Evolutionary conservation across 2,888 invertebrate genomes (phyloP), one percentile per base, ranked within the genome.

Genomic region (Yponomeuta malinellus): DNA sequence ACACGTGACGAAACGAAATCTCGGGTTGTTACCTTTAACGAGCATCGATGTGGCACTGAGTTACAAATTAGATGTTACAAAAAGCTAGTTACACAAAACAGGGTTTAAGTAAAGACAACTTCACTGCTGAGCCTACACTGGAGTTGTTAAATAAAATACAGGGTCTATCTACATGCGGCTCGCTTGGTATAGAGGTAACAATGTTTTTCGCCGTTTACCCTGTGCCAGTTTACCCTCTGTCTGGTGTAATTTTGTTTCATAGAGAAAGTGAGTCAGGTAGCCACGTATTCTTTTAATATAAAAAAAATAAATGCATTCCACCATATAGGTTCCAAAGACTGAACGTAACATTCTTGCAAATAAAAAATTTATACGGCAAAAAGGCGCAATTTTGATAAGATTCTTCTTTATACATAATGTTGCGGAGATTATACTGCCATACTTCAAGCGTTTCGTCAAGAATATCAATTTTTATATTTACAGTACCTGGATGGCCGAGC

Each of bases 291-390:
- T 59, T 59, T 59, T 59, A 59, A 59, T 59, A 59, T 59, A 15
- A 2, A 59, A 2, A 59, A 59, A 68, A n/a, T 5, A 68, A 52
- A 69, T 37, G 15, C 48, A 70, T 79, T 80, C 79, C 80, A 79
- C 81, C 80, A 82, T 80, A 78, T 75, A 77, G 75, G 75, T 77
- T 82, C 82, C 81, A 82, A 82, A 84, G 83, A 83, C 83, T 83
- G 82, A 82, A 75, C 67, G 48, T 48, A 15, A 48, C 64, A 65
- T 63, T 68, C 31, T 63, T 43, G 52, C 52, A 59, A 59, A 59
- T 12, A 48, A 31, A 23, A 10, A 10, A 52, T 59, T 52, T 52
- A 29, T 52, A 68, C 52, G 12, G 15, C 12, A 59, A 15, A 12
- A 59, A 43, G 15, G 6, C 66, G 67, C 31, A 64, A 67, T 67